phyloP scores from a whole-genome alignment of 2,888 invertebrate species.

The Agrotis segetum region DNA sequence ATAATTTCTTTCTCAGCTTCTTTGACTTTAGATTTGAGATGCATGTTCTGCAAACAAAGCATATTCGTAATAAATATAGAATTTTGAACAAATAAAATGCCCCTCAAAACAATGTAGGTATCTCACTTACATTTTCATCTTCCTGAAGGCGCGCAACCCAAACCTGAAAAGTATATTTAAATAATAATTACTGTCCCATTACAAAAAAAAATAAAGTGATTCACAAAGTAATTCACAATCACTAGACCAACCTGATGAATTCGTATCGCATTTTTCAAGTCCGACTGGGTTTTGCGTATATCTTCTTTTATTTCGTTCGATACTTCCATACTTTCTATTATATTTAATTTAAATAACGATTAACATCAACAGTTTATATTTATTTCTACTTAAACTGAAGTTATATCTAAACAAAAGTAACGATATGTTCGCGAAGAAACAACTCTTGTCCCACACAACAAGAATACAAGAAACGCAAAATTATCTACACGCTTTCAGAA shows the following conservation, averaged over 20 bases:
- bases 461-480: slow-evolving; percentile 47
- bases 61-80: neutral
- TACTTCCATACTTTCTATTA: slow-evolving; percentile 87
- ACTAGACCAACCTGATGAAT: slow-evolving; percentile 91
- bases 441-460: slow-evolving; percentile 57
- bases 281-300: slow-evolving; percentile 91
- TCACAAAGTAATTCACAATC: slow-evolving; percentile 45
- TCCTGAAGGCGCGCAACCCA: slow-evolving; percentile 90
- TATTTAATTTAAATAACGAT: slow-evolving; percentile 6
- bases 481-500: slow-evolving; percentile 44
- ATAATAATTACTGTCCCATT: slow-evolving; percentile 3
- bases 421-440: slow-evolving; percentile 54
- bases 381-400: slow-evolving; percentile 10
- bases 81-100: neutral
- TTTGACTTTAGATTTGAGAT: slow-evolving; percentile 89
- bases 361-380: slow-evolving; percentile 22
- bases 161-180: slow-evolving; percentile 79
- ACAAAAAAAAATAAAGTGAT: slow-evolving; percentile 15
- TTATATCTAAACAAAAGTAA: slow-evolving; percentile 36
- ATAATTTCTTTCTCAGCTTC: slow-evolving; percentile 92
- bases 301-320: slow-evolving; percentile 92
- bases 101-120: slow-evolving; percentile 21
- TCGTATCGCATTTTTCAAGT: slow-evolving; percentile 92
- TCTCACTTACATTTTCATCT: slow-evolving; percentile 88
- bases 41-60: slow-evolving; percentile 85